Percentiles rank a stretch among this genome's conserved stretches.
Evolutionary conservation across 2,888 invertebrate genomes (phyloP).

Genomic region (Apodemia zela): DNA sequence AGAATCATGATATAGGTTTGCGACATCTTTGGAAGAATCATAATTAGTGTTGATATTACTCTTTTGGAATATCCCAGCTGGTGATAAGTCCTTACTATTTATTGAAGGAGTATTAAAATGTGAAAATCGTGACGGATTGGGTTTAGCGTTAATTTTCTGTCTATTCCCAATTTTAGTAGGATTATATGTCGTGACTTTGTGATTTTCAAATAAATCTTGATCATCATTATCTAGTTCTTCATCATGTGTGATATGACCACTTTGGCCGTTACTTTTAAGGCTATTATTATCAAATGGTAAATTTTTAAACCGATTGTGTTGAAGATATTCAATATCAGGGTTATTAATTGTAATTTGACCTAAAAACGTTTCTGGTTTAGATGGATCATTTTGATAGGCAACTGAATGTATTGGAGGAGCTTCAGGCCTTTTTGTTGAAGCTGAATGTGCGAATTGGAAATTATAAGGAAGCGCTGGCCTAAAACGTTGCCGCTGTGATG

Average conservation of each 20-base stretch:
- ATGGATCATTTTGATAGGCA: slow-evolving; percentile 79
- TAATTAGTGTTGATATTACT: slow-evolving; percentile 42
- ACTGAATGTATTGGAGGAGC: slow-evolving; percentile 78
- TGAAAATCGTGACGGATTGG: slow-evolving; percentile 50
- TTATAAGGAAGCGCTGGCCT: slow-evolving; percentile 67
- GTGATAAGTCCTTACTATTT: slow-evolving; percentile 36
- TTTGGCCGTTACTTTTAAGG: slow-evolving; percentile 66
- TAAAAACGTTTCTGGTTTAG: slow-evolving; percentile 82
- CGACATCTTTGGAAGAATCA: slow-evolving; percentile 43
- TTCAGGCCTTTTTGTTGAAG: slow-evolving; percentile 78
- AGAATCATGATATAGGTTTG: slow-evolving; percentile 46
- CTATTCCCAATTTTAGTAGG: slow-evolving; percentile 60
- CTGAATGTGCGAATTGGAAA: slow-evolving; percentile 68
- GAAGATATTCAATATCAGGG: slow-evolving; percentile 74
- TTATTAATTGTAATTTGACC: slow-evolving; percentile 83
- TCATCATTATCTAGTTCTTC: slow-evolving; percentile 65
- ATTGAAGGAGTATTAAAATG: slow-evolving; percentile 44
- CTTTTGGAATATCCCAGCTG: slow-evolving; percentile 40
- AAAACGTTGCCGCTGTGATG: slow-evolving; percentile 60
- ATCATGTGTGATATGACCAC: slow-evolving; percentile 60
- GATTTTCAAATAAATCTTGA: slow-evolving; percentile 66
- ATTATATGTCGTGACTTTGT: slow-evolving; percentile 72
- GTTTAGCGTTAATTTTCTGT: slow-evolving; percentile 62
- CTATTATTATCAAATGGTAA: slow-evolving; percentile 74
- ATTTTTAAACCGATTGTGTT: slow-evolving; percentile 68